A percentile compares a stretch with the other conserved stretches of the same genome.
Evolutionary conservation across 2,113 vertebrate genomes (phyloP).

Genomic region (Atrichornis clamosus): DNA sequence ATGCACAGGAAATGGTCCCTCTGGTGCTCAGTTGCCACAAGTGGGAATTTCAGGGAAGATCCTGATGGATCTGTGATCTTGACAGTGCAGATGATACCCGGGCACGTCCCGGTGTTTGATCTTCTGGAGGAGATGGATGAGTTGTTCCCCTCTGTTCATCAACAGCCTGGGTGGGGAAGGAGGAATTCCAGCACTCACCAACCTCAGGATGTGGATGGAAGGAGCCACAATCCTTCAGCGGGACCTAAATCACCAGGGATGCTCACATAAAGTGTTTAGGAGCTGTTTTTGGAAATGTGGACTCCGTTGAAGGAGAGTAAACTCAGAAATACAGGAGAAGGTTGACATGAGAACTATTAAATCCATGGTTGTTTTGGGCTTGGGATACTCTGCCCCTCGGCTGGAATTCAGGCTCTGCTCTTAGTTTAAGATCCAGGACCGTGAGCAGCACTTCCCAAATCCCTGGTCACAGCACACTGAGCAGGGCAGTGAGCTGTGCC

Average conservation of each 20-base stretch:
- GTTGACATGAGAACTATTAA: neutral
- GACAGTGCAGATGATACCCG: neutral
- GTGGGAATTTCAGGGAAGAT: neutral
- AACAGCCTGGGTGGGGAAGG: neutral
- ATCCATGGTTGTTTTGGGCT: neutral
- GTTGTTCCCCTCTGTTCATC: neutral
- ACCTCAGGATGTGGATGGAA: neutral
- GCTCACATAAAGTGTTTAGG: accelerated
- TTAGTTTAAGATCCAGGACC: neutral
- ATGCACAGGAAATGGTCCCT: neutral
- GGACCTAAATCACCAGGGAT: neutral
- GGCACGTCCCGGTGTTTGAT: neutral
- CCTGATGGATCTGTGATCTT: neutral
- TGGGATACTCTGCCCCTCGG: neutral
- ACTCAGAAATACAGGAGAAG: neutral
- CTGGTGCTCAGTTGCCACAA: accelerated
- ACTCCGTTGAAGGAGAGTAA: neutral
- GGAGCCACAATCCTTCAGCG: neutral
- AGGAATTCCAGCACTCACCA: neutral
- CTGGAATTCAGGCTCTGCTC: neutral
- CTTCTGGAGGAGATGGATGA: neutral
- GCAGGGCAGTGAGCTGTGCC: neutral
- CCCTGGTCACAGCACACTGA: accelerated
- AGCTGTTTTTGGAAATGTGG: neutral
- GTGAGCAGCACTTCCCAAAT: neutral